Conservation (phyloP, 2,113 vertebrate genomes). For the Callaeas wilsoni region DNA sequence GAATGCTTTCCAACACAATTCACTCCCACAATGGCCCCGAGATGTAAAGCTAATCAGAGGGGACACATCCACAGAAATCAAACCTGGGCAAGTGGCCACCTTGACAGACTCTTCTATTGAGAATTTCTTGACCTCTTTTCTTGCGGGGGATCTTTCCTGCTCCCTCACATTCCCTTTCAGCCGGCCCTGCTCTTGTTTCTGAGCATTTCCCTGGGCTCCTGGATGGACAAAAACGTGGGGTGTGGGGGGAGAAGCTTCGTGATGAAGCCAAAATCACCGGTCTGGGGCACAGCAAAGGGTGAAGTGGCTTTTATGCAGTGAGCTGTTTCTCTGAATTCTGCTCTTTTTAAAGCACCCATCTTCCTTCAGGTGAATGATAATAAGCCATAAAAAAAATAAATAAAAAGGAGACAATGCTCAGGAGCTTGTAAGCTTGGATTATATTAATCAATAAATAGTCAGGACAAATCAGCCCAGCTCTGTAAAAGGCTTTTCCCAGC, state of each 20-base stretch:
- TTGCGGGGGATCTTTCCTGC: background rate
- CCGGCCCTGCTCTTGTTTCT: background rate
- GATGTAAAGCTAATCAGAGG: background rate
- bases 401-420: background rate
- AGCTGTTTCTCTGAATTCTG: background rate
- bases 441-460: background rate
- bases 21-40: background rate
- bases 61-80: background rate
- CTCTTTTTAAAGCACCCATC: background rate
- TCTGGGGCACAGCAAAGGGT: background rate
- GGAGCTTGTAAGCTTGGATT: background rate
- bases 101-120: background rate
- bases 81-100: background rate
- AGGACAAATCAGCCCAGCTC: background rate
- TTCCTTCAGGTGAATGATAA: background rate
- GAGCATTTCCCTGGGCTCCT: background rate
- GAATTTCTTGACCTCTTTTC: background rate
- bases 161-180: background rate
- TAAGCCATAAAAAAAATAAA: background rate
- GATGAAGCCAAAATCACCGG: background rate
- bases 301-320: background rate
- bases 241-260: background rate
- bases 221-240: background rate
- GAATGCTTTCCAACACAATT: constrained; percentile 12
- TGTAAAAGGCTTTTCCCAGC: background rate